Evolutionary conservation across 2,113 vertebrate species (phyloP).

Genomic region (Tenrec ecaudatus): DNA sequence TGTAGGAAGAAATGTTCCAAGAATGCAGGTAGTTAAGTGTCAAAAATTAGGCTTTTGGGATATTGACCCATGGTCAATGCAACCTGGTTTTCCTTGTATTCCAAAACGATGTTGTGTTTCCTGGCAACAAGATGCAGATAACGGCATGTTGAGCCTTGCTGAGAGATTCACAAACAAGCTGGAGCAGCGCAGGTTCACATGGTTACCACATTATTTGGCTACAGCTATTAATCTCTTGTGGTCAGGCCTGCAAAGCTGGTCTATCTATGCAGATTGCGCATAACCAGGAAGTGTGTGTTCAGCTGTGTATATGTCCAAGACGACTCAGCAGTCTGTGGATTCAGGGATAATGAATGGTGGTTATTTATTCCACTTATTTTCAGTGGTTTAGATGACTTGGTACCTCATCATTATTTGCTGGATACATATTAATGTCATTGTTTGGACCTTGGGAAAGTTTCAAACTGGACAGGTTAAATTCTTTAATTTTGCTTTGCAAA

Average conservation of each 20-base stretch:
- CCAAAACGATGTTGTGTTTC: slow-evolving; percentile 85
- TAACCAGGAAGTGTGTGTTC: slow-evolving; percentile 85
- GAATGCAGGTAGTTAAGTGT: slow-evolving; percentile 27
- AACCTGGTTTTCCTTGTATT: slow-evolving; percentile 81
- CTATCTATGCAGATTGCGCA: slow-evolving; percentile 84
- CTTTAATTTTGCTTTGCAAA: slow-evolving; percentile 45
- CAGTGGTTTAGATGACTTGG: slow-evolving; percentile 46
- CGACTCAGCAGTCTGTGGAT: slow-evolving; percentile 73
- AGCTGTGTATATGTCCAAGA: slow-evolving; percentile 81
- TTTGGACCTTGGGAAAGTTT: slow-evolving; percentile 31
- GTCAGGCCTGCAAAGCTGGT: slow-evolving; percentile 87
- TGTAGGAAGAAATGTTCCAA: slow-evolving; percentile 34
- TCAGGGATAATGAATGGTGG: slow-evolving; percentile 74
- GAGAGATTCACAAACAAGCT: slow-evolving; percentile 88
- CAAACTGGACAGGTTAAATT: slow-evolving; percentile 56
- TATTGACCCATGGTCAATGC: slow-evolving; percentile 79
- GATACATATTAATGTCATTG: slow-evolving; percentile 28
- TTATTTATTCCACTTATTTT: slow-evolving; percentile 71
- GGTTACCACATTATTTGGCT: slow-evolving; percentile 89
- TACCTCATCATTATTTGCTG: slow-evolving; percentile 12
- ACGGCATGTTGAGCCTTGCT: slow-evolving; percentile 85
- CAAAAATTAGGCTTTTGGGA: slow-evolving; percentile 54
- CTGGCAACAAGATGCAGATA: slow-evolving; percentile 90
- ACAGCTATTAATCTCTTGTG: slow-evolving; percentile 89
- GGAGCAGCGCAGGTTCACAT: slow-evolving; percentile 87